Conservation (phyloP, 2,113 vertebrate species). For the Genyomyrus donnyi region DNA sequence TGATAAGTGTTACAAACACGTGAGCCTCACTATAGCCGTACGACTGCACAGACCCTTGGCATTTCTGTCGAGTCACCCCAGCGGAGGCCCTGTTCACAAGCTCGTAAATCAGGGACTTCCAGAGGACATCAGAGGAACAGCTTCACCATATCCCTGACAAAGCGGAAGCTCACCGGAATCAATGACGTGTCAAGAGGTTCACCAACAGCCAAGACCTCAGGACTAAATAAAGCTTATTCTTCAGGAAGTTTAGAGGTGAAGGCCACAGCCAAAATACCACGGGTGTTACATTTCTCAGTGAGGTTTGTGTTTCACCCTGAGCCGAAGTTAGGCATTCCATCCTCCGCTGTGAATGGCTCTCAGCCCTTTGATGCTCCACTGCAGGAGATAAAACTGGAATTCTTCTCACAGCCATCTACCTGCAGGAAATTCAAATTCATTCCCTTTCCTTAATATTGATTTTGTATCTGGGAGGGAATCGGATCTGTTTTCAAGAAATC, state of each 20-base stretch:
- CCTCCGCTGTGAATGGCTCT: not conserved
- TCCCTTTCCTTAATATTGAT: not conserved
- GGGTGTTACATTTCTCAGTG: not conserved
- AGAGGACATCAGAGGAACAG: not conserved
- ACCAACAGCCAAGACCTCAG: not conserved
- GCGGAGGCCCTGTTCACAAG: not conserved
- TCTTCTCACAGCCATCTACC: not conserved
- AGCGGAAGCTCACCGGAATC: not conserved
- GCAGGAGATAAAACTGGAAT: not conserved
- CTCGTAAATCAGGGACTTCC: not conserved
- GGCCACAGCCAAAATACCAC: not conserved
- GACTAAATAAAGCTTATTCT: not conserved
- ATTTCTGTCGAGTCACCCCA: not conserved
- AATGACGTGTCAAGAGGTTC: not conserved
- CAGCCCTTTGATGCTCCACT: not conserved
- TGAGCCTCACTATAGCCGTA: not conserved
- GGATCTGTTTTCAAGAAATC: not conserved
- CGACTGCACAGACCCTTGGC: not conserved
- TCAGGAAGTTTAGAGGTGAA: not conserved
- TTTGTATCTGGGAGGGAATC: not conserved
- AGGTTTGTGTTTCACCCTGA: not conserved
- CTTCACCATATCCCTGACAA: not conserved
- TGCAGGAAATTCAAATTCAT: not conserved
- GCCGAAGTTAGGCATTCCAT: not conserved
- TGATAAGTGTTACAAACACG: not conserved